phyloP scores from a whole-genome alignment of 2,797 vertebrate species.

The Cebuella pygmaea region DNA sequence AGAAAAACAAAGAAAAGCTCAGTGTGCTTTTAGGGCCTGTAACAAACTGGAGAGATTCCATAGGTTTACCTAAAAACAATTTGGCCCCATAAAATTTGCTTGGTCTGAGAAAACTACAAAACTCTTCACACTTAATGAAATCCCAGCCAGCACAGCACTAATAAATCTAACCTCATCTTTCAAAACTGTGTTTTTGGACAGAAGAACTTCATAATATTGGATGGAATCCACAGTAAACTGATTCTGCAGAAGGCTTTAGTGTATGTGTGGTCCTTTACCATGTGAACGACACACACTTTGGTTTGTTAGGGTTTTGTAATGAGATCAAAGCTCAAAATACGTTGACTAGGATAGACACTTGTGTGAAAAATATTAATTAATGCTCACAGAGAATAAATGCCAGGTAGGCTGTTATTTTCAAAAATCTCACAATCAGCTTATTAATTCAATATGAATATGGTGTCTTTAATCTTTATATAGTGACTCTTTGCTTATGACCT shows the following conservation, averaged over 20 bases:
- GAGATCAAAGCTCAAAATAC: slow-evolving; percentile 16
- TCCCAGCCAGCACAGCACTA: background rate
- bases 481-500: background rate
- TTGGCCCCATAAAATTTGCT: slow-evolving; percentile 33
- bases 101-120: background rate
- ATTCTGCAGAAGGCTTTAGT: background rate
- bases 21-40: background rate
- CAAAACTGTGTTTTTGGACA: slow-evolving; percentile 59
- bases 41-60: background rate
- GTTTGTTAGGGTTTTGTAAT: slow-evolving; percentile 15
- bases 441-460: background rate
- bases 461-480: background rate
- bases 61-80: slow-evolving; percentile 49
- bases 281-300: background rate
- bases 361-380: background rate
- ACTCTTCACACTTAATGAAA: background rate
- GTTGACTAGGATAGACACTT: background rate
- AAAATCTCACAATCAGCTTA: background rate
- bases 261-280: slow-evolving; percentile 47
- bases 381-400: background rate
- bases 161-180: slow-evolving; percentile 23
- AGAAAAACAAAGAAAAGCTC: background rate
- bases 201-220: slow-evolving; percentile 35
- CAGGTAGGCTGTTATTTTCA: background rate
- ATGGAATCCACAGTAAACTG: slow-evolving; percentile 40